Evolutionary conservation across 2,113 vertebrate species (phyloP), one percentile per base, ranked within the genome.

Genomic region (Callaeas wilsoni): DNA sequence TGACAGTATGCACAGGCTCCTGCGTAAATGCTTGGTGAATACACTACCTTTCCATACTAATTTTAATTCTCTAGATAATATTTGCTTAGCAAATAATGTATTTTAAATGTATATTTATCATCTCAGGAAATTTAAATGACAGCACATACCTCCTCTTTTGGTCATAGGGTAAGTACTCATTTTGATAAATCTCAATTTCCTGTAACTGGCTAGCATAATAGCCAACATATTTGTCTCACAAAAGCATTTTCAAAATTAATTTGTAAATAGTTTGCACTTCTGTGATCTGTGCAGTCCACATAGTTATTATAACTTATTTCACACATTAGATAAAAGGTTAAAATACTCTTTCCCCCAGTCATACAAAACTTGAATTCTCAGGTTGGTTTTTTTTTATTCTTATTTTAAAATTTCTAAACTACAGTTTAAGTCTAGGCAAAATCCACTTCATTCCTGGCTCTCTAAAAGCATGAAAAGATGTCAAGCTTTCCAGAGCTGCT

Each of bases 171-270:
- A 92, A 90, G 27, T 18, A 64, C 8, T 75, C 39, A 59, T 49
- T 88, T 83, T 85, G 68, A 92, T 32, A 84, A 91, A 91, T 84
- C 65, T 78, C 83, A 87, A 35, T 82, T 79, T 92, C 70, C 59
- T 13, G 12, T 67, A 92, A 84, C 75, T 87, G 49, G 14, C 63
- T 84, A 83, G 32, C 5, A 30, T 25, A 90, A 88, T 42, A 82
- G 83, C 55, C 81, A 95, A 84, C 17, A 64, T 76, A 60, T 39
- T 90, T 93, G 56, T 57, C 55, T 37, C 64, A 78, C 19, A 46
- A 32, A 83, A 78, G 12, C 29, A 32, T 71, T 94, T 91, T 94
- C 42, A 70, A 84, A 73, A 95, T 84, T 73, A 81, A 90, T 39
- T 71, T 35, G 16, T 35, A 88, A 78, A 76, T 20, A 77, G 41